Evolutionary conservation across 2,113 vertebrate species (phyloP), one percentile per base, ranked within the genome.

Genomic region (Sprattus sprattus): DNA sequence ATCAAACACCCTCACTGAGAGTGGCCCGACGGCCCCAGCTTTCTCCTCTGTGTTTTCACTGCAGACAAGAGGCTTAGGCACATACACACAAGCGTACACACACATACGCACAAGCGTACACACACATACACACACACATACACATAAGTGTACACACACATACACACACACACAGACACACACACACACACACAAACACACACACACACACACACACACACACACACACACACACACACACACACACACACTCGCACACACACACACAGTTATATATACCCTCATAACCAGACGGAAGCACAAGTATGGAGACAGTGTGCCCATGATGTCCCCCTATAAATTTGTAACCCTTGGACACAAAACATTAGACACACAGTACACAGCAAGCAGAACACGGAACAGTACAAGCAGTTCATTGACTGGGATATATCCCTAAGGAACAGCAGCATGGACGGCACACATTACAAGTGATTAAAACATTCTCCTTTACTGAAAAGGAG

Each of bases 1-100:
- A 95, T 95, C 95, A 95, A 95, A 95, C 93, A 92, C 92, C 90
- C 91, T 92, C 92, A 81, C n/a, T 87, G 54, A 39, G 28, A 86
- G 85, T 71, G 82, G 81, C 92, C 93, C 93, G 92, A 83, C 91
- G 92, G 90, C 89, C 90, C 89, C 89, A 92, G 80, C 67, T 84
- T 81, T 85, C 25, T 52, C 11, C 15, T 81, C 22, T 49, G 52
- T 80, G 45, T 44, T 83, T 67, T 82, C 81, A 86, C 84, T 91
- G 75, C 84, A 47, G 71, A 88, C 60, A 81, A 89, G 71, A 75
- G 81, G 84, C 81, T 83, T 82, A 57, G 75, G 67, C 86, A 84
- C 20, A 87, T 25, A 87, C 6, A 81, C 47, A 81, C 39, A 54
- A 18, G 45, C 49, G 46, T 5, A 45, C 3, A 45, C 45, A 67